These are phyloP conservation scores for Cacatua alba DNA, from an alignment of 2,113 vertebrate genomes.

Conservation along the genomic window DNA sequence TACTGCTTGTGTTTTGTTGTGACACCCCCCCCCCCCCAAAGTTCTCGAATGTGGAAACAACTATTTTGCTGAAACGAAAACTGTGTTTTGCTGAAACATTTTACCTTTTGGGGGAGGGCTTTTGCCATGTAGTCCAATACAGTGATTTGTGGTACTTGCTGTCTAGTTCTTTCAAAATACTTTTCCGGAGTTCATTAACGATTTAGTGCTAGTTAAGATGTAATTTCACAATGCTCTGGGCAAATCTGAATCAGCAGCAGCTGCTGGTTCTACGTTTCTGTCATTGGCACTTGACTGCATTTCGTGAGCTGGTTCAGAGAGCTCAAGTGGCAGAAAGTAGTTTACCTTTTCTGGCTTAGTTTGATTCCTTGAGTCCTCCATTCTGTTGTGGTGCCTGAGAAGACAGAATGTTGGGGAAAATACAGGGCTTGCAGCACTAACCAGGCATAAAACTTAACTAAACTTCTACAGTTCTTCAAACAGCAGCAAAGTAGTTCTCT, in stretches of 20 bases:
- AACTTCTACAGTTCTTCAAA: background rate
- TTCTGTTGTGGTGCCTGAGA: background rate
- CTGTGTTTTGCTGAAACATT: background rate
- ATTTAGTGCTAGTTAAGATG: background rate
- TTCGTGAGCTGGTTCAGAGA: background rate
- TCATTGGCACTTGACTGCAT: background rate
- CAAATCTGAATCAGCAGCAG: background rate
- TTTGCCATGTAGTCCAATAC: background rate
- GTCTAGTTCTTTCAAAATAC: background rate
- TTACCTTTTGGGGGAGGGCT: background rate
- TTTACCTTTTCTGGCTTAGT: background rate
- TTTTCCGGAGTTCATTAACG: background rate
- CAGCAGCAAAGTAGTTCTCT: background rate
- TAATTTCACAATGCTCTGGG: background rate
- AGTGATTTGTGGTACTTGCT: background rate
- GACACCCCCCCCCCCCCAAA: background rate
- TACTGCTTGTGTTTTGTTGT: no score
- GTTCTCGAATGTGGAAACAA: background rate
- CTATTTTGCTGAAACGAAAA: background rate
- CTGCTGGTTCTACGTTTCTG: background rate
- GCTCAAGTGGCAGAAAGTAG: background rate
- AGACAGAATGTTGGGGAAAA: background rate
- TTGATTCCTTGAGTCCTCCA: background rate
- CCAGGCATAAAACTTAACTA: background rate
- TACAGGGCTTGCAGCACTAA: background rate